A percentile compares a stretch with the other conserved stretches of the same genome.
These are phyloP conservation scores for Ptilonorhynchus violaceus DNA, from an alignment of 2,113 vertebrate genomes.

Conservation along the genomic window DNA sequence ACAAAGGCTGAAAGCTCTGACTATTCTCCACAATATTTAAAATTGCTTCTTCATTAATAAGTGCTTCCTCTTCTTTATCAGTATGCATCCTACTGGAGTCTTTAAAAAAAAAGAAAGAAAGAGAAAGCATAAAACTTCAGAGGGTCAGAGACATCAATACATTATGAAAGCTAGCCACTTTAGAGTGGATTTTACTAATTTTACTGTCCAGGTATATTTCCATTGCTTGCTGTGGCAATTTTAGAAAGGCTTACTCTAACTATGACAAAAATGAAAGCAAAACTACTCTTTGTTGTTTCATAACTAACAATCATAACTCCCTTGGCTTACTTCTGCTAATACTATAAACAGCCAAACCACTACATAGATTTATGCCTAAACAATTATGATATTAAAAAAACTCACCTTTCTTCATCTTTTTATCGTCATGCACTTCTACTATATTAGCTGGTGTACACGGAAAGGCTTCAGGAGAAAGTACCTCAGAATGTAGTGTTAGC, in stretches of 20 bases:
- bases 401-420: conserved; percentile 74
- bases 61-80: conserved; percentile 79
- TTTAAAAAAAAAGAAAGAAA: conserved; percentile 63
- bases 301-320: not conserved
- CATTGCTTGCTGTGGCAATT: not conserved
- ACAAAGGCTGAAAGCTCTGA: conserved; percentile 87
- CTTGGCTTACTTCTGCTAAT: not conserved
- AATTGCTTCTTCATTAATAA: conserved; percentile 96
- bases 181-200: not conserved
- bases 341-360: not conserved
- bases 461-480: conserved; percentile 74
- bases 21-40: conserved; percentile 92
- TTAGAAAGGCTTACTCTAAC: not conserved
- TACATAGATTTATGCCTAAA: not conserved
- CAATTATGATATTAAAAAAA: conserved; percentile 7
- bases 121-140: not conserved
- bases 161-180: not conserved
- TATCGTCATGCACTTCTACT: conserved; percentile 85
- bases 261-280: not conserved
- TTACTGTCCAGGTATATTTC: not conserved
- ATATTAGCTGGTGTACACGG: conserved; percentile 81
- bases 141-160: not conserved
- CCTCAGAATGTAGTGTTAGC: conserved; percentile 83
- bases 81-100: conserved; percentile 48
- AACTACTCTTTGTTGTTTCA: not conserved